phyloP scores from a whole-genome alignment of 2,888 invertebrate species.

The Phasia obesa region DNA sequence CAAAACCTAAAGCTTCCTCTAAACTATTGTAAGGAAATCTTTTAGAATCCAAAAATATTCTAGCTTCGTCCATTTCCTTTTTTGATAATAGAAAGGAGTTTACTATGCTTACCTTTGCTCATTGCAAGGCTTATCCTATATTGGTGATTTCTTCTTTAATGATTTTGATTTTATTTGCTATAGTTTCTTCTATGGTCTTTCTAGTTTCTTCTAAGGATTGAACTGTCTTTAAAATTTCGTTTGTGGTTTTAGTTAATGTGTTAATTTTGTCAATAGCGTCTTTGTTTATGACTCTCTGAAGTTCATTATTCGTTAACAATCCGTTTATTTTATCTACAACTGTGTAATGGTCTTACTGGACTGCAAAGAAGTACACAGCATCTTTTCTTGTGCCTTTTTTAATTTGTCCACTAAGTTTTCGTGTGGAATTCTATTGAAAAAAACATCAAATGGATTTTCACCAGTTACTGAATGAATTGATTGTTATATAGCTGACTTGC shows the following conservation, averaged over 20 bases:
- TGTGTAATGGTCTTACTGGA: too few relatives aligned
- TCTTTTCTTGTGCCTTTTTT: not conserved
- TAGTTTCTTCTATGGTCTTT: constrained; percentile 18
- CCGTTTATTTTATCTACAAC: too few relatives aligned
- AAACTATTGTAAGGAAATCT: constrained; percentile 13
- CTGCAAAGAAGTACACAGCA: too few relatives aligned
- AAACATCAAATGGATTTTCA: not conserved
- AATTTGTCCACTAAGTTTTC: not conserved
- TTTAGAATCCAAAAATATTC: constrained; percentile 12
- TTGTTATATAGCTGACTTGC: not conserved
- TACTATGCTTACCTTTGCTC: constrained; percentile 6
- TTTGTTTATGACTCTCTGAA: too few relatives aligned
- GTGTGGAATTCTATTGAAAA: not conserved
- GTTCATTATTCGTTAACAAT: too few relatives aligned
- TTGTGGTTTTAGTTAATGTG: too few relatives aligned
- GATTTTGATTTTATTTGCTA: constrained; percentile 3
- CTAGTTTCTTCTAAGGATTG: constrained; percentile 7
- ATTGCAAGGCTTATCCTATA: constrained; percentile 3
- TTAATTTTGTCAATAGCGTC: too few relatives aligned
- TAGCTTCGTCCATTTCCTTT: constrained; percentile 6
- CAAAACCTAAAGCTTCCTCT: constrained; percentile 27
- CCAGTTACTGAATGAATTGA: not conserved
- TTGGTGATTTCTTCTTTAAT: constrained; percentile 14
- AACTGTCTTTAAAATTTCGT: constrained; percentile 23
- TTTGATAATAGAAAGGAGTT: constrained; percentile 18